A percentile compares a stretch with the other conserved stretches of the same genome.
Conservation (phyloP, 1,140 invertebrate genomes). For the Macrocentrus cingulum region DNA sequence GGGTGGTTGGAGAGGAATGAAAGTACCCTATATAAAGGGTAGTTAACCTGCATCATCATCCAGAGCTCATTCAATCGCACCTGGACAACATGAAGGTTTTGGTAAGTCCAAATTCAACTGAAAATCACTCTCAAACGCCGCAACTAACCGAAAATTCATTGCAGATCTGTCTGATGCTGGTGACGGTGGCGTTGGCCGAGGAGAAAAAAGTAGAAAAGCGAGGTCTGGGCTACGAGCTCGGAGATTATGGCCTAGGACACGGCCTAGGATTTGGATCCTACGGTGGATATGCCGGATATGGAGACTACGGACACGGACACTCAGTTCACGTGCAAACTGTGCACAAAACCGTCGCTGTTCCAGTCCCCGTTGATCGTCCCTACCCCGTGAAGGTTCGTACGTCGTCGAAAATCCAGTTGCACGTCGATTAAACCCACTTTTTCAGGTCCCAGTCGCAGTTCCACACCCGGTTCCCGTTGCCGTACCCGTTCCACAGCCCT, state of each 20-base stretch:
- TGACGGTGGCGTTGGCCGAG: conserved; percentile 44
- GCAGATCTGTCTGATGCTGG: conserved; percentile 50
- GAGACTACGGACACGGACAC: conserved; percentile 22
- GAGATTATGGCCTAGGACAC: conserved; percentile 29
- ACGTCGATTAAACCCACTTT: no score
- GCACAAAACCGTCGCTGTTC: conserved; percentile 40
- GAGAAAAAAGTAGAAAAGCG: conserved; percentile 51
- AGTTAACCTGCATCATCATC: conserved; percentile 42
- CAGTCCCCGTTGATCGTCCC: conserved; percentile 50
- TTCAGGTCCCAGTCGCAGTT: conserved; percentile 51
- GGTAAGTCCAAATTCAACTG: conserved; percentile 43
- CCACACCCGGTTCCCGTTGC: conserved; percentile 49
- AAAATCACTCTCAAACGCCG: background rate
- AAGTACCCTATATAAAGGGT: conserved; percentile 61
- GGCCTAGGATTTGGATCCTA: conserved; percentile 13
- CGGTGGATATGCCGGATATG: conserved; percentile 30
- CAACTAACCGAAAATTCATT: conserved; percentile 6
- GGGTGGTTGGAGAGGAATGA: conserved; percentile 53
- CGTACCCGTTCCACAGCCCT: conserved; percentile 51
- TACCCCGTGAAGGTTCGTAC: conserved; percentile 48
- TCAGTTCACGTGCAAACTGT: conserved; percentile 27
- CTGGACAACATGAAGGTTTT: conserved; percentile 49
- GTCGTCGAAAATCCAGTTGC: no score
- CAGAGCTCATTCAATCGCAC: conserved; percentile 44
- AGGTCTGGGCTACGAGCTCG: conserved; percentile 35